Base-by-base conservation (phyloP, 2,113 vertebrate genomes). In the Takifugu bimaculatus region DNA sequence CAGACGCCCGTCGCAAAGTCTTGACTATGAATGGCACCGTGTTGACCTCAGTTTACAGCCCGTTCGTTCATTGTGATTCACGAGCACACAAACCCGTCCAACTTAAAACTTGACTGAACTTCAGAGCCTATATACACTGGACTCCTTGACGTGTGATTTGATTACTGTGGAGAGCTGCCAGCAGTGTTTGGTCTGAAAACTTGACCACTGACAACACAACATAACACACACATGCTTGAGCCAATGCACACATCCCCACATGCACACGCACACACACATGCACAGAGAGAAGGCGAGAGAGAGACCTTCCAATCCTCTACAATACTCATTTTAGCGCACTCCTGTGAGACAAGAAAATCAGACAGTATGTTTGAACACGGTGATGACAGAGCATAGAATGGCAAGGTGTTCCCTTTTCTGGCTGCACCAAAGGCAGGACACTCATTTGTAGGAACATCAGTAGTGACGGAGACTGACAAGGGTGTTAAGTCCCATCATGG, bases 131-230 rank as follows among this genome's bases (percentile, higher is more conserved):
- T 77, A 54, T 57, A 53, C 47, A 47, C 64, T n/a, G 68, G 55
- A 60, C 67, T 60, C 26, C 1, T 45, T 74, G 83, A 89, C 56
- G 32, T 74, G 53, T 82, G 87, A 86, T 79, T 68, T 78, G 73
- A 88, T 84, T 53, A 32, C 76, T 75, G 59, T 65, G 68, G 88
- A 87, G 70, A 75, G 75, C 73, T 83, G 84, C 84, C 78, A 78
- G 82, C 85, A 69, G 80, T 83, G 76, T 77, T 81, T 80, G 74
- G 25, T 44, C 65, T 32, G 4, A 63, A 54, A 75, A 68, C 60
- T 42, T 63, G n/a, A 47, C 29, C 9, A 62, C 65, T 76, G 66
- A 81, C 74, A 71, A 71, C 26, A 50, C 15, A 50, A 49, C 51
- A 45, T 14, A 2, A 52, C 51, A 20, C 20, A 20, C 20, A 20